Percentiles rank a stretch among this genome's conserved stretches.
Evolutionary conservation across 1,140 invertebrate species (phyloP).

Genomic region (Sminthurides bifidus): DNA sequence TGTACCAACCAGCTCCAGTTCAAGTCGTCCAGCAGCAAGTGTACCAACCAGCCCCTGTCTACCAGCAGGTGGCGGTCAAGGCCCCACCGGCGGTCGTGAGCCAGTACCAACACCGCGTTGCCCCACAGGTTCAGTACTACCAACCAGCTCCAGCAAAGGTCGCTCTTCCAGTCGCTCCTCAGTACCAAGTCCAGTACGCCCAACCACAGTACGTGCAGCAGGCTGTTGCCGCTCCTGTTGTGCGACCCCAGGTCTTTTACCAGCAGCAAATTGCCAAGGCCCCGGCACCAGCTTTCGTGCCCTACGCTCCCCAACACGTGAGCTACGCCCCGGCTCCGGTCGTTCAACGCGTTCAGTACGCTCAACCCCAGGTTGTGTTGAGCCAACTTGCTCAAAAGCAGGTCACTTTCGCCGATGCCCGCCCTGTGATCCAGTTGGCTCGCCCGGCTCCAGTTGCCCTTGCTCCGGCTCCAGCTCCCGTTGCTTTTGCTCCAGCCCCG

Average conservation of each 20-base stretch:
- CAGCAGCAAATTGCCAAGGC: background rate
- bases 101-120: no score
- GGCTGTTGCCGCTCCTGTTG: background rate
- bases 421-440: background rate
- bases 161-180: no score
- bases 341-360: slow-evolving; percentile 4
- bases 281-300: background rate
- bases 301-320: background rate
- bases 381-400: background rate
- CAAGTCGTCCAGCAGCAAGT: background rate
- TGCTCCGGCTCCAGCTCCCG: slow-evolving; percentile 4
- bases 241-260: background rate
- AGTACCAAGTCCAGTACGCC: slow-evolving; percentile 2
- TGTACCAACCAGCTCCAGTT: no score
- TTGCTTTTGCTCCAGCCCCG: background rate
- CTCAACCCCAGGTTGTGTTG: slow-evolving; percentile 1
- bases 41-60: background rate
- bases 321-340: background rate
- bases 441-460: background rate
- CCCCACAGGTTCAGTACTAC: no score
- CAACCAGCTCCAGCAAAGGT: background rate
- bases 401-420: background rate
- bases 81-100: background rate
- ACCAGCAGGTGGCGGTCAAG: background rate
- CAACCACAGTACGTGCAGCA: background rate